Evolutionary conservation across 2,797 vertebrate species (phyloP).

Genomic region (Paramormyrops hopkinsi): DNA sequence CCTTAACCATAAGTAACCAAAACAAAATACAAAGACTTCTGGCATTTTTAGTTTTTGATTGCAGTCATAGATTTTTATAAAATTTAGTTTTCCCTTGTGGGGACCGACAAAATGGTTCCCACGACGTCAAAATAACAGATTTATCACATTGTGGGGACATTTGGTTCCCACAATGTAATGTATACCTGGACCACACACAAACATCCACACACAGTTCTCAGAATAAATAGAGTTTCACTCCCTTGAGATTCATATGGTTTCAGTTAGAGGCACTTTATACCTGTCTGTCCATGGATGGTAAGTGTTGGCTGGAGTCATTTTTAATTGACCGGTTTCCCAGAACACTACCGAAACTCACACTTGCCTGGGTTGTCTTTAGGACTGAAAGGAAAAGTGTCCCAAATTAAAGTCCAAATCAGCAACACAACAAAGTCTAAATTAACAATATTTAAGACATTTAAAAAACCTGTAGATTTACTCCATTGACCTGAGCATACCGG

Average conservation of each 20-base stretch:
- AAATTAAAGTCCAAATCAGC: not conserved
- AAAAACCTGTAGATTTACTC: conserved; percentile 69
- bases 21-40: not conserved
- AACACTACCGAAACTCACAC: conserved; percentile 82
- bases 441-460: not conserved
- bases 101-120: not conserved
- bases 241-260: not conserved
- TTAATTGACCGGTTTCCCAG: conserved; percentile 76
- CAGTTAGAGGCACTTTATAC: conserved; percentile 48
- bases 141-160: not conserved
- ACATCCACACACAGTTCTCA: not conserved
- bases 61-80: not conserved
- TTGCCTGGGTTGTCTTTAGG: conserved; percentile 83
- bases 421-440: not conserved
- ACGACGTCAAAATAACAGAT: not conserved
- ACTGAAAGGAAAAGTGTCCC: conserved; percentile 44
- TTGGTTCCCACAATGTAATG: not conserved
- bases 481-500: conserved; percentile 65
- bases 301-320: conserved; percentile 72
- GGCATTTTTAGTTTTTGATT: not conserved
- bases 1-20: not conserved
- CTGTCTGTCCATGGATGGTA: conserved; percentile 78
- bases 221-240: not conserved
- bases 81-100: not conserved
- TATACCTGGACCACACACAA: not conserved